phyloP scores from a whole-genome alignment of 2,113 vertebrate species.

The Emberiza fucata region DNA sequence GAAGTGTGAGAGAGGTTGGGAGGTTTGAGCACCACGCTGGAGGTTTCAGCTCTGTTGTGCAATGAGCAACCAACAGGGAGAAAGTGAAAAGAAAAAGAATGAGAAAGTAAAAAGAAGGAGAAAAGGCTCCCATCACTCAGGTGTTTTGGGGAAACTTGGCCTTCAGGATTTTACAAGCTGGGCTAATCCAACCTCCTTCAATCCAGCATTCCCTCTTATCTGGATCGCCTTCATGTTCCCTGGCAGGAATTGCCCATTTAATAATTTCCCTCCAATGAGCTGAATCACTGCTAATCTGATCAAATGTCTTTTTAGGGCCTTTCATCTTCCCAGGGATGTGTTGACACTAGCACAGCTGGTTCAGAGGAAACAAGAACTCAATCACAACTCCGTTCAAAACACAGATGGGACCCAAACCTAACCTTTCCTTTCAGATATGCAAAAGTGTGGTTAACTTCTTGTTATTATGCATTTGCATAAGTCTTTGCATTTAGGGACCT shows the following conservation, averaged over 20 bases:
- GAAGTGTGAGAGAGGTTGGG: background rate
- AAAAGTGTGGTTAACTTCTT: constrained; percentile 54
- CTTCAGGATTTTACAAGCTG: background rate
- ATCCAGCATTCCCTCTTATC: constrained; percentile 23
- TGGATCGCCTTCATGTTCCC: constrained; percentile 18
- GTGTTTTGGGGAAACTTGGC: constrained; percentile 2
- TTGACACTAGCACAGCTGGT: constrained; percentile 52
- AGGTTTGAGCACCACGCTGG: fast-evolving
- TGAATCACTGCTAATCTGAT: constrained; percentile 62
- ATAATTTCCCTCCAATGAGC: constrained; percentile 64
- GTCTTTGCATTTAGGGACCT: constrained; percentile 39
- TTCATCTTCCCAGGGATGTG: constrained; percentile 65
- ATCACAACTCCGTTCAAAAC: constrained; percentile 43
- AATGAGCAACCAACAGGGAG: background rate
- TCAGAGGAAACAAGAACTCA: constrained; percentile 64
- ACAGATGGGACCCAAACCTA: constrained; percentile 59
- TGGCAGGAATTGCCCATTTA: constrained; percentile 55
- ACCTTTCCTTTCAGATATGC: constrained; percentile 59
- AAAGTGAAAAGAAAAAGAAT: background rate
- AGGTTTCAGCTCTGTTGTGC: background rate
- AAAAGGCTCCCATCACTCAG: fast-evolving
- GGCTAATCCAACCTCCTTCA: background rate
- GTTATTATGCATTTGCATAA: constrained; percentile 43
- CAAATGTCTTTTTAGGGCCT: constrained; percentile 51
- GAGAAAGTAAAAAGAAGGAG: too few species aligned